Percentiles rank a stretch among this genome's conserved stretches.
These are phyloP conservation scores for Entomobrya multifasciata DNA, from an alignment of 2,888 invertebrate genomes.

Conservation along the genomic window DNA sequence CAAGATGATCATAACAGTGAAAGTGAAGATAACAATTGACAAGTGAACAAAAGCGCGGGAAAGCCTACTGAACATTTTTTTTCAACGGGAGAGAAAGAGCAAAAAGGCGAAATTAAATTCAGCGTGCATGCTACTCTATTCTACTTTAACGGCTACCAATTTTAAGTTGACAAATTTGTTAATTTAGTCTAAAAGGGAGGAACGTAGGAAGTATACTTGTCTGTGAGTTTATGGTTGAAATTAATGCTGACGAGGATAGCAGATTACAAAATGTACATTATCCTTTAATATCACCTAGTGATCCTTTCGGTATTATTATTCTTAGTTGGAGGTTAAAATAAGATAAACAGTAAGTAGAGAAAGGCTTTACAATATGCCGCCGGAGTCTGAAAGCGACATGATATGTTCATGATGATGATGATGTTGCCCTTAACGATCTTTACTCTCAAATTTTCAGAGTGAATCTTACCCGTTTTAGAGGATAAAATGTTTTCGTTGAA, in stretches of 20 bases:
- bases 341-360: too few species aligned
- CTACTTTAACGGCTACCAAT: too few species aligned
- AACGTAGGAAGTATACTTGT: too few species aligned
- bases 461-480: conserved; percentile 15
- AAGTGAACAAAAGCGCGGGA: neutral
- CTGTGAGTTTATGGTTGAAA: too few species aligned
- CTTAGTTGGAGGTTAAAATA: neutral
- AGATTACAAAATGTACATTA: too few species aligned
- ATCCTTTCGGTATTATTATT: neutral
- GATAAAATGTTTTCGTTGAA: conserved; percentile 4
- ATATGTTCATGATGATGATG: neutral
- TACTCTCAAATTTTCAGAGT: conserved; percentile 19
- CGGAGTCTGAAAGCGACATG: neutral
- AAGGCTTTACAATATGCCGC: neutral
- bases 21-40: neutral
- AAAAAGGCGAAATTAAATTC: too few species aligned
- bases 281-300: too few species aligned
- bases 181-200: too few species aligned
- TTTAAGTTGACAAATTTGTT: too few species aligned
- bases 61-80: conserved; percentile 14
- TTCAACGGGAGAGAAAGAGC: too few species aligned
- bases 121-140: too few species aligned
- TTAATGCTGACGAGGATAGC: too few species aligned
- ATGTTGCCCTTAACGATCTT: neutral
- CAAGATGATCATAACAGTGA: neutral